These are phyloP conservation scores for Pomatorhinus ruficollis DNA, from an alignment of 2,113 vertebrate species.

Conservation along the genomic window DNA sequence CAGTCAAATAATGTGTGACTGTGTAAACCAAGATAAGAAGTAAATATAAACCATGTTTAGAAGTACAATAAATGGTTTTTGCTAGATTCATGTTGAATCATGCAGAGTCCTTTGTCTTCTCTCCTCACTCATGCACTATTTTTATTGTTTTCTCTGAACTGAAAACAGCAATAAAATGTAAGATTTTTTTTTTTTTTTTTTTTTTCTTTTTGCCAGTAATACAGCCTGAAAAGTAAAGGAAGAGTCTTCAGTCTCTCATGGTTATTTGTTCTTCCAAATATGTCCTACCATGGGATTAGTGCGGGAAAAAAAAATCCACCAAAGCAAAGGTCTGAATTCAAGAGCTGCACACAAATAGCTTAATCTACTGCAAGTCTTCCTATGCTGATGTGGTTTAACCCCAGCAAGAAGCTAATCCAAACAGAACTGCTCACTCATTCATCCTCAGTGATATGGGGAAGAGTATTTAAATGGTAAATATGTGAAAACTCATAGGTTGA, in stretches of 20 bases:
- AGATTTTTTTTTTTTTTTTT: background rate
- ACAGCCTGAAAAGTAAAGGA: background rate
- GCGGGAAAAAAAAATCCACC: background rate
- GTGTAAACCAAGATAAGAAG: background rate
- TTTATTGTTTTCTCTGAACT: background rate
- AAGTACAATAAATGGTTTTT: background rate
- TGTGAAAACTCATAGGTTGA: background rate
- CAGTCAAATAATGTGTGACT: background rate
- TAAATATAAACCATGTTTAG: background rate
- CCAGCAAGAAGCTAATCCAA: background rate
- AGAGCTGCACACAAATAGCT: background rate
- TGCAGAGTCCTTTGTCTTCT: background rate
- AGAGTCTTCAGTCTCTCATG: background rate
- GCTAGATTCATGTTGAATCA: background rate
- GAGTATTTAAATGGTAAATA: background rate
- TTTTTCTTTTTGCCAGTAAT: background rate
- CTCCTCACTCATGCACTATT: background rate
- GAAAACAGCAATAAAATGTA: background rate
- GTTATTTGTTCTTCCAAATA: background rate
- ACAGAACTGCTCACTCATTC: background rate
- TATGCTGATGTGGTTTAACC: background rate
- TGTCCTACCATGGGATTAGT: background rate
- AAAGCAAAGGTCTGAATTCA: background rate
- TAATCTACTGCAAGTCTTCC: background rate
- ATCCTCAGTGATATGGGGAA: background rate